phyloP scores from a whole-genome alignment of 2,797 vertebrate species.

The Hippopotamyrus pictus region DNA sequence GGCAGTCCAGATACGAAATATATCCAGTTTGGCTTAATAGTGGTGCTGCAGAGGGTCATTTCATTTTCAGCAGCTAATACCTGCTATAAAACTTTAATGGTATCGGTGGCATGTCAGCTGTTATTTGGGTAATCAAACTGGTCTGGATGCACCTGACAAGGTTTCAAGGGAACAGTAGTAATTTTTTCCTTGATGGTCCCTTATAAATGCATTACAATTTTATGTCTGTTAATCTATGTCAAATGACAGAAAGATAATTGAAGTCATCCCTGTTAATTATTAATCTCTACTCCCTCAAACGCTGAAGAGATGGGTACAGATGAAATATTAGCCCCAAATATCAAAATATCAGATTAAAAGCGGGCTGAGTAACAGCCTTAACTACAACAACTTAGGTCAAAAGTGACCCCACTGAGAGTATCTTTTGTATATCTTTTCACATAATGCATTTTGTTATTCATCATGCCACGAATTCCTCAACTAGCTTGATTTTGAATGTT shows the following conservation, averaged over 20 bases:
- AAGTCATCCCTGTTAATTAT: neutral
- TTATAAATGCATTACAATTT: neutral
- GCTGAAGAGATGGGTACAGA: neutral
- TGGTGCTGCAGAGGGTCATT: neutral
- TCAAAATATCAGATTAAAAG: neutral
- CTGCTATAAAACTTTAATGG: neutral
- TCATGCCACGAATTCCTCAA: neutral
- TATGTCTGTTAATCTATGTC: neutral
- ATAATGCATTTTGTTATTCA: neutral
- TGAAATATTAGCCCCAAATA: neutral
- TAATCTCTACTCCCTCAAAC: neutral
- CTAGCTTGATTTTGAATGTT: neutral
- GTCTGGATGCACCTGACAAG: neutral
- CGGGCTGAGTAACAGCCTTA: neutral
- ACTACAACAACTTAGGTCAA: neutral
- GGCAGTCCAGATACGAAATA: neutral
- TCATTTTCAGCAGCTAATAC: neutral
- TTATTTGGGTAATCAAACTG: neutral
- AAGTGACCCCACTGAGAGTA: neutral
- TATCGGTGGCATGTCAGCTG: neutral
- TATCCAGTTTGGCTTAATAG: neutral
- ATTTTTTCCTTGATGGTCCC: neutral
- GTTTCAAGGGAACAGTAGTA: neutral
- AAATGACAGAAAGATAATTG: neutral
- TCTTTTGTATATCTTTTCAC: neutral